phyloP scores from a whole-genome alignment of 2,113 vertebrate species.

The Siphamia tubifer region DNA sequence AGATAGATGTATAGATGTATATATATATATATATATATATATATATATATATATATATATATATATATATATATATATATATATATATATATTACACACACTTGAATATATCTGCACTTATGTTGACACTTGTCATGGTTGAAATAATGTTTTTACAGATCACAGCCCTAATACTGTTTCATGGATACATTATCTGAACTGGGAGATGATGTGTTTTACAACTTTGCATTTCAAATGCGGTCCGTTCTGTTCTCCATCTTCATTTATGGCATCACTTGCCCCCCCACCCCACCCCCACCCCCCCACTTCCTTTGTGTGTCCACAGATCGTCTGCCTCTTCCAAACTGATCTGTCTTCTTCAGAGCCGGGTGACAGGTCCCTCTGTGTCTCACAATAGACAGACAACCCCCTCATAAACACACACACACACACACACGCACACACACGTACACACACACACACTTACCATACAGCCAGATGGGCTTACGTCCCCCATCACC shows the following conservation, averaged over 20 bases:
- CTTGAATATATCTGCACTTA: no score
- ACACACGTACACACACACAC: slow-evolving; percentile 18
- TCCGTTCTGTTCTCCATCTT: not conserved
- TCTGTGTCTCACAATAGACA: slow-evolving; percentile 65
- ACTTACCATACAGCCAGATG: slow-evolving; percentile 70
- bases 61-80: no score
- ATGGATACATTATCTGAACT: no score
- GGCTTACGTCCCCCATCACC: slow-evolving; percentile 66
- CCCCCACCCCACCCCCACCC: not conserved
- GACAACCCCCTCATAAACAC: slow-evolving; percentile 39
- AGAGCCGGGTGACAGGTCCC: slow-evolving; percentile 60
- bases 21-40: no score
- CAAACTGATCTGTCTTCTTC: slow-evolving; percentile 69
- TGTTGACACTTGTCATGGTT: no score
- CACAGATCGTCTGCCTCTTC: slow-evolving; percentile 46
- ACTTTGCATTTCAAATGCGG: not conserved
- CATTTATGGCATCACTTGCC: slow-evolving; percentile 1
- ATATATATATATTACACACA: no score
- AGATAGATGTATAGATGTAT: no score
- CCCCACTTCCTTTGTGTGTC: not conserved
- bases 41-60: no score
- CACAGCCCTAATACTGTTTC: no score
- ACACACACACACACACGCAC: not conserved
- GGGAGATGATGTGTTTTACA: no score
- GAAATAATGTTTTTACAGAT: no score